Evolutionary conservation across 2,113 vertebrate species (phyloP), one percentile per base, ranked within the genome.

Genomic region (Brachyhypopomus occidentalis): DNA sequence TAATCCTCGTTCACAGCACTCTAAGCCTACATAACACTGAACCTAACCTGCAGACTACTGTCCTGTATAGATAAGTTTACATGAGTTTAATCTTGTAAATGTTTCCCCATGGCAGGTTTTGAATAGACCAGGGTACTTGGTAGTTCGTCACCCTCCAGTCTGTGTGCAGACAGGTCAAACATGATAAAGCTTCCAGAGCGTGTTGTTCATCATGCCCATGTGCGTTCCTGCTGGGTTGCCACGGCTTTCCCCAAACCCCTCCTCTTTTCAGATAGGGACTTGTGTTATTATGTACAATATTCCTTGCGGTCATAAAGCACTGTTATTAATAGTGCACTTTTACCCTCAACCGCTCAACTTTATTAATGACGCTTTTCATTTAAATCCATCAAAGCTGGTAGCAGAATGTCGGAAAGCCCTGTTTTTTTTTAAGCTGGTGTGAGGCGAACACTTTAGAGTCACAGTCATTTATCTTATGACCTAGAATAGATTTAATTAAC

Each of bases 401-500:
- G 79, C 75, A 74, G 79, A 82, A 82, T 85, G 64, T 79, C 59
- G 73, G 80, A 84, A 84, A 84, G 85, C 80, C 62, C 83, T 84
- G 84, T 84, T 80, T 81, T 77, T 81, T 77, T 80, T 83, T 62
- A 69, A 73, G 77, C 85, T 83, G 80, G 80, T 87, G 83, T 87
- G 83, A 72, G 83, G 83, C 85, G 79, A 80, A 87, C 85, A 84
- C 78, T 76, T 84, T 81, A 80, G 85, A 83, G 85, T 81, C 83
- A 81, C 70, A 84, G 78, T 78, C 83, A 87, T 87, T 87, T 85
- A 84, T 85, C 84, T 87, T 87, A 81, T 70, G 84, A 87, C 86
- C 84, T 87, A 85, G 86, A 85, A 85, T 87, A 85, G 86, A 87
- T 87, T 87, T 87, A 87, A 87, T 87, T 87, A 87, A 84, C 83